Conservation (phyloP, 2,113 vertebrate genomes). For the Ptyas mucosa region DNA sequence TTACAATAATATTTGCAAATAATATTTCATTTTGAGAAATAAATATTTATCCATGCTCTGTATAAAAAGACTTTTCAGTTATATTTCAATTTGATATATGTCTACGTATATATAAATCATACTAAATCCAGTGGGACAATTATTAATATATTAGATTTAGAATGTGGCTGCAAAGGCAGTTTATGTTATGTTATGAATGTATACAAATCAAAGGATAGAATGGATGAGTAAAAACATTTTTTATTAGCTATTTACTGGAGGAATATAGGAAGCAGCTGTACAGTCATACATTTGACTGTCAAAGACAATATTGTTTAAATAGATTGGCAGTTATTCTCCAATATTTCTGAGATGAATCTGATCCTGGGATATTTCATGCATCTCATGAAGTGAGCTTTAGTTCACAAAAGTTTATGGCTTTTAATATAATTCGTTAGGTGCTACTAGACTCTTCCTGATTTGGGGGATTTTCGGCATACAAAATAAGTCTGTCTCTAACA, state of each 20-base stretch:
- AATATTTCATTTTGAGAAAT: not conserved
- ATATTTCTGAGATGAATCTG: not conserved
- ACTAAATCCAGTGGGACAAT: not conserved
- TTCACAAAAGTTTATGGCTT: not conserved
- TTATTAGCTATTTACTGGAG: not conserved
- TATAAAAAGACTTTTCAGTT: not conserved
- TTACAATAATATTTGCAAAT: rapidly evolving
- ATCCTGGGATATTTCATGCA: not conserved
- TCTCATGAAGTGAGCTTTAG: not conserved
- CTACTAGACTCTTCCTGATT: not conserved
- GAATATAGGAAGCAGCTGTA: not conserved
- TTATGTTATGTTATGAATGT: not conserved
- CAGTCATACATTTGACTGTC: not conserved
- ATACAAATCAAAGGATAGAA: not conserved
- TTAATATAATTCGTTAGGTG: not conserved
- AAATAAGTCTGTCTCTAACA: not conserved
- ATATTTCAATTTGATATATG: not conserved
- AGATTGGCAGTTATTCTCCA: not conserved
- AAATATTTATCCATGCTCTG: not conserved
- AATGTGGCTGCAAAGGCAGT: not conserved
- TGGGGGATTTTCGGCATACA: not conserved
- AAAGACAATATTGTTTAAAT: not conserved
- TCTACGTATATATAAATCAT: not conserved
- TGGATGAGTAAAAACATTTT: not conserved
- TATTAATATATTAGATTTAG: not conserved